These are phyloP conservation scores for Stenodera caucasica DNA, from an alignment of 2,888 invertebrate genomes.

Conservation along the genomic window DNA sequence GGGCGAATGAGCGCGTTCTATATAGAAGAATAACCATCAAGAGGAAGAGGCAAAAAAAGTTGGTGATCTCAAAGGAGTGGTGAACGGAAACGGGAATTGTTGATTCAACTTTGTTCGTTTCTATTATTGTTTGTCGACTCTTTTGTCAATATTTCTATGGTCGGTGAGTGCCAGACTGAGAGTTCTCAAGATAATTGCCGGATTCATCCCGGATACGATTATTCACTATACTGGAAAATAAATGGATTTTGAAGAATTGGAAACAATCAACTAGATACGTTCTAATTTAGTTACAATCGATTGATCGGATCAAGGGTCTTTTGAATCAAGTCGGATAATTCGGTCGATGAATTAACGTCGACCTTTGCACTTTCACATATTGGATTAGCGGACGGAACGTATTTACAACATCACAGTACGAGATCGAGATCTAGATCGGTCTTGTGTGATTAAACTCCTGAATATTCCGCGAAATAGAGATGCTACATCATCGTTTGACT, in stretches of 20 bases:
- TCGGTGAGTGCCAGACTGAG: conserved; percentile 14
- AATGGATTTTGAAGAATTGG: neutral
- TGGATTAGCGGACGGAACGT: neutral
- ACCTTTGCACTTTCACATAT: conserved; percentile 1
- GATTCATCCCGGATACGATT: neutral
- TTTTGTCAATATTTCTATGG: conserved; percentile 26
- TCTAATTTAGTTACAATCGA: neutral
- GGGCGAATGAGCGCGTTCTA: neutral
- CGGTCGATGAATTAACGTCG: neutral
- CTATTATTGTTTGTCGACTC: conserved; percentile 30
- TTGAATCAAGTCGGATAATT: neutral
- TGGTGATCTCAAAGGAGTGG: conserved; percentile 10
- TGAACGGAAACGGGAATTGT: conserved; percentile 27
- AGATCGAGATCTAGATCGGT: no score
- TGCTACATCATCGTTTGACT: no score
- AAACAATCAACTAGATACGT: no score
- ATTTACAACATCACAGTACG: conserved; percentile 7
- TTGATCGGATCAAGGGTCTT: neutral
- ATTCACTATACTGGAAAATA: neutral
- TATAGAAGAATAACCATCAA: conserved; percentile 7
- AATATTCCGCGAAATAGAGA: no score
- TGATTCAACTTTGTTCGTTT: conserved; percentile 29
- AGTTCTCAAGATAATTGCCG: conserved; percentile 20
- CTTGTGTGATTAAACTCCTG: no score
- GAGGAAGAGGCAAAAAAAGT: conserved; percentile 13